Base-by-base conservation (phyloP, 2,888 invertebrate species). In the Pandemis heparana region DNA sequence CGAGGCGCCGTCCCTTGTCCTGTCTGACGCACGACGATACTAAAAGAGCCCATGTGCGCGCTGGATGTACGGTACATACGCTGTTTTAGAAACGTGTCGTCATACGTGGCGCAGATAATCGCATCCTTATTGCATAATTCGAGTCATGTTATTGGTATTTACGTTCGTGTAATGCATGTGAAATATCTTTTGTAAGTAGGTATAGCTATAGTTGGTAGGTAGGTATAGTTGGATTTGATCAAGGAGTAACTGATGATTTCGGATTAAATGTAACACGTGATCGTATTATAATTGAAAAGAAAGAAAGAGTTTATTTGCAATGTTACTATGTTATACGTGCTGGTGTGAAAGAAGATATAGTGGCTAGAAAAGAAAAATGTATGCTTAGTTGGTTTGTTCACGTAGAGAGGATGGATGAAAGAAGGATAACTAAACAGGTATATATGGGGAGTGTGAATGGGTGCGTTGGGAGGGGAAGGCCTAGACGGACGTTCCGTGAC, bases 81-180 rank as follows among this genome's bases (percentile, higher is more conserved):
- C 56, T 18, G n/a, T 73, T 73, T 39, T 59, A 46, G 38, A 67
- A 5, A 6, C 16, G 32, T 46, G 9, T 23, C 12, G 23, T 23
- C 56, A 59, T 73, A 73, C 72, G 68, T 73, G 68, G 32, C 63
- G 64, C 8, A 39, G 73, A 73, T 72, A 72, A 72, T 73, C 56
- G 68, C 68, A 69, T 73, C 73, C 73, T 73, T 73, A 73, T 73
- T 73, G 73, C 73, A 73, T 73, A 73, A 73, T 73, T 61, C 73
- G 68, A 69, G 68, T 41, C 63, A 59, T 69, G 68, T 48, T 65
- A 51, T 73, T 59, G 63, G 68, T 59, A 72, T 68, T 72, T 69
- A 59, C 68, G 62, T 73, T 32, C 41, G 68, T 68, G 63, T 53
- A 64, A 73, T 73, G 59, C 60, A 73, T 46, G 56, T 46, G 62